Evolutionary conservation across 2,888 invertebrate genomes (phyloP), one percentile per base, ranked within the genome.

Genomic region (Mesorhabditis sp.): DNA sequence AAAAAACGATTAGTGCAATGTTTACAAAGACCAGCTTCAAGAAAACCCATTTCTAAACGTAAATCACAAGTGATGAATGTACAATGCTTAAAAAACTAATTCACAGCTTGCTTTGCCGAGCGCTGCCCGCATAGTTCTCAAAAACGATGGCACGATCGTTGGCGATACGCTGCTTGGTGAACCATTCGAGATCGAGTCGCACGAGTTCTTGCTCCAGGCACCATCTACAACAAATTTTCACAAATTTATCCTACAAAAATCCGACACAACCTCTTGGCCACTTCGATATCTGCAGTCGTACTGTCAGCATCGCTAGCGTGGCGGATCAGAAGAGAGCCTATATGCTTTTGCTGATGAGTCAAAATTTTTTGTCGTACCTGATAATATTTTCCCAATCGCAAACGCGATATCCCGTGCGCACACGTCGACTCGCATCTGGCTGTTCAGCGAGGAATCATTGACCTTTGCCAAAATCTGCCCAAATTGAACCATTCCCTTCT

Each of bases 391-490:
- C 6, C 88, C 87, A 62, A 89, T 80, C 67, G 87, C 87, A 77
- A 86, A 88, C 7, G 89, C 86, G 67, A 89, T 86, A 72, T 89
- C 87, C 66, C 89, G 76, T 0, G 89, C 88, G n/a, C 87, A 87
- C 28, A 85, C 74, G 72, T 87, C 86, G 43, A 87, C 70, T 4
- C 80, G 73, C 44, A 82, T 75, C 5, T 65, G 41, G 15, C 65
- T 62, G n/a, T 65, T 43, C 4, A 74, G 43, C n/a, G 67, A 50
- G 5, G 70, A 67, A 7, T 42, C 73, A 61, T 73, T 71, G 13
- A 74, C 76, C 64, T 73, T 76, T 4, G 65, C 64, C 5, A 80
- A 70, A n/a, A 74, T 65, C n/a, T 66, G 67, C 15, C 72, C 70
- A 43, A 80, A 68, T 13, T 74, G 66, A 15, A 70, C 72, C 7